Conservation (phyloP, 2,113 vertebrate species). For the Stigmatopora argus region DNA sequence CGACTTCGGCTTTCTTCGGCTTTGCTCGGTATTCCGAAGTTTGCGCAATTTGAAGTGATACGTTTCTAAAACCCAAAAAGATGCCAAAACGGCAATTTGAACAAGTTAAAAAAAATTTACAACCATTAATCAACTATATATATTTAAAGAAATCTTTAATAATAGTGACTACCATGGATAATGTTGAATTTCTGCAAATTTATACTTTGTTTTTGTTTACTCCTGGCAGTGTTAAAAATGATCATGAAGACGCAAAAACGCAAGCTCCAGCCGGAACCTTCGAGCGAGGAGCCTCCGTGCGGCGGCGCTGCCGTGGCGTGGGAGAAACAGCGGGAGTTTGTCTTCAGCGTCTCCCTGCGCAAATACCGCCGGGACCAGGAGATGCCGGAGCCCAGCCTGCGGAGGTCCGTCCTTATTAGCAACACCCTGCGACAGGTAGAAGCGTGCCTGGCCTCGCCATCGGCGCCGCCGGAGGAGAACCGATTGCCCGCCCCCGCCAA, state of each 20-base stretch:
- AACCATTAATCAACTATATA: too few relatives aligned
- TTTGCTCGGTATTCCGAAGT: background rate
- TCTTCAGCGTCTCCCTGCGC: slow-evolving; percentile 74
- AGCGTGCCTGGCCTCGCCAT: background rate
- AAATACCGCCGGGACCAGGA: slow-evolving; percentile 73
- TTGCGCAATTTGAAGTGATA: too few relatives aligned
- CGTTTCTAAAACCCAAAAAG: background rate
- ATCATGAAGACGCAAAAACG: slow-evolving; percentile 74
- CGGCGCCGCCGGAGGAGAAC: background rate
- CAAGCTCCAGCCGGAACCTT: slow-evolving; percentile 55
- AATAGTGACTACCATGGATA: background rate
- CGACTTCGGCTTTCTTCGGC: background rate
- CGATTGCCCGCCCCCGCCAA: background rate
- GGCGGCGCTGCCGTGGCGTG: slow-evolving; percentile 31
- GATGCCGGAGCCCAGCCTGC: slow-evolving; percentile 70
- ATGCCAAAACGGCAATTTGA: too few relatives aligned
- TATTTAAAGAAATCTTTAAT: too few relatives aligned
- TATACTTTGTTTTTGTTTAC: background rate
- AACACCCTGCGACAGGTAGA: slow-evolving; percentile 75
- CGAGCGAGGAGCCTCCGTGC: slow-evolving; percentile 37
- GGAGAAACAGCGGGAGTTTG: slow-evolving; percentile 72
- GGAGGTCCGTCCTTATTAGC: slow-evolving; percentile 74
- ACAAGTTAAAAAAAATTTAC: too few relatives aligned
- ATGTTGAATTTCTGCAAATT: background rate
- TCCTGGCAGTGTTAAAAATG: slow-evolving; percentile 60